Conservation (phyloP, 1,140 invertebrate genomes). For the Drosophila repletoides region DNA sequence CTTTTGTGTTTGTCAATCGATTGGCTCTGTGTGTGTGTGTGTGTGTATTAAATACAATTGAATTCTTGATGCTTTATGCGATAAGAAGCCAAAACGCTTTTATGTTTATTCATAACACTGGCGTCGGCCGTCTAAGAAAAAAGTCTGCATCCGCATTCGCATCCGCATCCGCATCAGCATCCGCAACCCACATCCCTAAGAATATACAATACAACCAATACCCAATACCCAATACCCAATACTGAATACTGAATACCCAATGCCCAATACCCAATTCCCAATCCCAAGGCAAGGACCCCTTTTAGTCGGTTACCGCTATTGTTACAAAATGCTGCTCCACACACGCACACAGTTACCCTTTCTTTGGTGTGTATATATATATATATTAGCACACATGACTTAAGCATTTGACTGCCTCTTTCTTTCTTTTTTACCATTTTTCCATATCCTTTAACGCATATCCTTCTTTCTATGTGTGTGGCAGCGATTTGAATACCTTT, state of each 20-base stretch:
- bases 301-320: conserved; percentile 22
- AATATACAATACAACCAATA: conserved; percentile 16
- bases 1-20: conserved; percentile 63
- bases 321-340: conserved; percentile 29
- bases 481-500: conserved; percentile 4
- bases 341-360: background rate
- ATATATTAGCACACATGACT: conserved; percentile 14
- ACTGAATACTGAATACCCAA: conserved; percentile 8
- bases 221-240: conserved; percentile 1
- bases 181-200: conserved; percentile 10
- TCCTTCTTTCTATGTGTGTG: background rate
- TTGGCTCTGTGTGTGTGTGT: conserved; percentile 15
- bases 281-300: conserved; percentile 22
- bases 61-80: conserved; percentile 66
- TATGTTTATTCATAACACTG: conserved; percentile 73
- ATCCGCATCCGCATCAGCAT: conserved; percentile 14
- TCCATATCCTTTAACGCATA: conserved; percentile 32
- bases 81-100: conserved; percentile 65
- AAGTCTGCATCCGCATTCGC: conserved; percentile 16
- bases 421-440: too few relatives aligned
- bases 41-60: conserved; percentile 67
- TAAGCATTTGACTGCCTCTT: conserved; percentile 24
- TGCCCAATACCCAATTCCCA: conserved; percentile 26
- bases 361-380: background rate
- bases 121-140: conserved; percentile 8